phyloP scores from a whole-genome alignment of 2,113 vertebrate species.

The Menidia beryllina region DNA sequence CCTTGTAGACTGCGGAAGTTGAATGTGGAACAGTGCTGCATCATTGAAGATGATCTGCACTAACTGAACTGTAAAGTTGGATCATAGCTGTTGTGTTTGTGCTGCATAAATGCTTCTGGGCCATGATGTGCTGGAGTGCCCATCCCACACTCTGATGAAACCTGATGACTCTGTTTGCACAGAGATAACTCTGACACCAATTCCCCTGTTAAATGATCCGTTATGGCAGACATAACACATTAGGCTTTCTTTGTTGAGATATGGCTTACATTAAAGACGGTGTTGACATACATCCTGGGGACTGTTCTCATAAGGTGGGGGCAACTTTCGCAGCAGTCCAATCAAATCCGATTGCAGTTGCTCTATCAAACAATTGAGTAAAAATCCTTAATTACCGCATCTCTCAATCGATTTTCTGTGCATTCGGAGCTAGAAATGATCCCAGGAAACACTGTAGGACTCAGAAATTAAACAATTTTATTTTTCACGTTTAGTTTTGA shows the following conservation, averaged over 20 bases:
- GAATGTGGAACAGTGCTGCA: neutral
- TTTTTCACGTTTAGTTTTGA: neutral
- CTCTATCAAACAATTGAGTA: neutral
- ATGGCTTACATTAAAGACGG: neutral
- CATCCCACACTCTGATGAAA: slow-evolving; percentile 37
- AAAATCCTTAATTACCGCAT: neutral
- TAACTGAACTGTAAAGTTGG: neutral
- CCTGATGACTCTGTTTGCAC: slow-evolving; percentile 37
- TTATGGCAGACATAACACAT: slow-evolving; percentile 33
- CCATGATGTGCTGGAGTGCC: neutral
- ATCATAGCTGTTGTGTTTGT: neutral
- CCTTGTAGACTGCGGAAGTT: neutral
- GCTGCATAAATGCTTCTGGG: neutral
- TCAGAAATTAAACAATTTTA: too few species aligned
- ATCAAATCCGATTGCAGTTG: slow-evolving; percentile 7
- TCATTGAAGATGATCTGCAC: neutral
- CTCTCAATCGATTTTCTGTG: neutral
- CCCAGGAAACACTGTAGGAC: too few species aligned
- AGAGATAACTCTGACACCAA: slow-evolving; percentile 35
- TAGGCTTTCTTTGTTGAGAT: neutral
- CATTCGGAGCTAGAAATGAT: neutral
- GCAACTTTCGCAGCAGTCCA: neutral
- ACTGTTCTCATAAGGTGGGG: slow-evolving; percentile 13
- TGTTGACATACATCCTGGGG: neutral
- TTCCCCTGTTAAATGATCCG: slow-evolving; percentile 40